Conservation (phyloP, 2,888 invertebrate genomes). For the Machimus atricapillus region DNA sequence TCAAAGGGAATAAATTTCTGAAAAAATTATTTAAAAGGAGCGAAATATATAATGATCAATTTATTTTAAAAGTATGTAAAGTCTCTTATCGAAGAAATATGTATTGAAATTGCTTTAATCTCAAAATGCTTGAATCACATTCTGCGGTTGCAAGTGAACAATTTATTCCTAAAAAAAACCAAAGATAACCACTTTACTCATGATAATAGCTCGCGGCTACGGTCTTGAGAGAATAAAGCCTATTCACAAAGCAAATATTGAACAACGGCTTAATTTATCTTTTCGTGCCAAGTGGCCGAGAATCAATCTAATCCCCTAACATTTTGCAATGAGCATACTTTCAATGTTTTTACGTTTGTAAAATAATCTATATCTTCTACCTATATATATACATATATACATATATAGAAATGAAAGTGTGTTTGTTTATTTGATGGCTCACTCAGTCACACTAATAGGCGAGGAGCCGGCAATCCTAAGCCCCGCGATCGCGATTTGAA, state of each 20-base stretch:
- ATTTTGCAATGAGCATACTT: background rate
- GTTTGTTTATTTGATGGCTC: no score
- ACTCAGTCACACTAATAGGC: no score
- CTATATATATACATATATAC: no score
- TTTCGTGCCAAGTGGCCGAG: background rate
- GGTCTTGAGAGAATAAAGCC: background rate
- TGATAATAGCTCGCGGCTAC: background rate
- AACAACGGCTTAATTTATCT: background rate
- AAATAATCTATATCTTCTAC: no score
- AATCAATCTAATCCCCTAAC: background rate
- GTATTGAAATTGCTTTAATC: background rate
- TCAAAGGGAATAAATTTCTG: no score
- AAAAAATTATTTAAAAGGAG: no score
- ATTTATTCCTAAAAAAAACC: background rate
- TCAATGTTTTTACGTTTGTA: background rate
- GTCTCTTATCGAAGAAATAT: background rate
- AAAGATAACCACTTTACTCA: background rate
- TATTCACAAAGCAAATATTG: background rate
- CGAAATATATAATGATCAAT: no score
- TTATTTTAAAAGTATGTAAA: no score
- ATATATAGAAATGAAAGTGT: no score
- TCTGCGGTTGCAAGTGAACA: background rate
- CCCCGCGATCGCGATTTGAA: no score
- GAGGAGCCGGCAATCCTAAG: no score
- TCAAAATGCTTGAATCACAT: background rate